Conservation (phyloP, 2,888 invertebrate genomes). For the Hoplodrina ambigua region DNA sequence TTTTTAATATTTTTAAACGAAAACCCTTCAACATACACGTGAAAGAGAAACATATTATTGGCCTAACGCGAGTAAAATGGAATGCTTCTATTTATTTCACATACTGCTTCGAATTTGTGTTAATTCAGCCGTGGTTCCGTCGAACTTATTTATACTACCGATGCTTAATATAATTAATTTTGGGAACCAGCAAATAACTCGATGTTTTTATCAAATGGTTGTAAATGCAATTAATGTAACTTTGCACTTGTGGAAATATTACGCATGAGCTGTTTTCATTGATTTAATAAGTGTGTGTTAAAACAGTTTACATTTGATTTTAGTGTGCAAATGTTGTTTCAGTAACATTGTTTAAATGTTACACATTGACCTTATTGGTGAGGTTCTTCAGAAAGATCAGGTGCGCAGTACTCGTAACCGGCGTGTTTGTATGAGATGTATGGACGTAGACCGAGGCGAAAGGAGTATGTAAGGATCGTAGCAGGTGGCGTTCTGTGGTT, state of each 20-base stretch:
- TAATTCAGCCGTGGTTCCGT: conserved; percentile 63
- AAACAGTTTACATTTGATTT: no score
- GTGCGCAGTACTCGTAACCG: no score
- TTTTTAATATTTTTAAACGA: background rate
- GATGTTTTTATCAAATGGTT: conserved; percentile 53
- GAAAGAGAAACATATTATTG: conserved; percentile 27
- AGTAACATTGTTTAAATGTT: no score
- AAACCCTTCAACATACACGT: background rate
- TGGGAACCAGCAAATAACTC: conserved; percentile 38
- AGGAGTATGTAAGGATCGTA: no score
- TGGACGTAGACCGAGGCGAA: no score
- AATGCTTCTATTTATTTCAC: conserved; percentile 55
- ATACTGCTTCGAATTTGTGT: conserved; percentile 49
- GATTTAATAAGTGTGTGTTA: background rate
- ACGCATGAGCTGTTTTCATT: background rate
- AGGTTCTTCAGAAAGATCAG: no score
- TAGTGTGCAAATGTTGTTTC: no score
- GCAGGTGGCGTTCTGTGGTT: no score
- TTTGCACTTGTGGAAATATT: conserved; percentile 9
- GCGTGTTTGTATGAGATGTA: no score
- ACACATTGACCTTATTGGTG: no score
- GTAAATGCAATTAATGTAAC: conserved; percentile 42
- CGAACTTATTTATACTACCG: conserved; percentile 63
- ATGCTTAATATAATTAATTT: conserved; percentile 55
- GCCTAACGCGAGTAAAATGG: conserved; percentile 37